A percentile compares a stretch with the other conserved stretches of the same genome.
Conservation (phyloP, 2,888 invertebrate genomes). For the Proisotoma minuta region DNA sequence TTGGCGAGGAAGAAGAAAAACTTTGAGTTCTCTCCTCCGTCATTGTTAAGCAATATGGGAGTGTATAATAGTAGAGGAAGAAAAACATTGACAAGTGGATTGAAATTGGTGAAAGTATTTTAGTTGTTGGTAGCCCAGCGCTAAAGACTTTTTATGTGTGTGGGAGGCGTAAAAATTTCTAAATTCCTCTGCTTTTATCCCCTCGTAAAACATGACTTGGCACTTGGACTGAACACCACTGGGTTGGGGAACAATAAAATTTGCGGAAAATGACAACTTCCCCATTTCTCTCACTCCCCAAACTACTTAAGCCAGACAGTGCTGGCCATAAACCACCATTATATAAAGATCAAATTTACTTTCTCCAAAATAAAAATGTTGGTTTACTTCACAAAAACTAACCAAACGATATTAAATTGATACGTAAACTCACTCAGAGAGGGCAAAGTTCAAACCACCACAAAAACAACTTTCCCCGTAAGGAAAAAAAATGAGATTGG, state of each 20-base stretch:
- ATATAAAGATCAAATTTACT: not conserved
- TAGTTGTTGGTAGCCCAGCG: constrained; percentile 22
- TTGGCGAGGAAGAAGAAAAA: not conserved
- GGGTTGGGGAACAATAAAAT: constrained; percentile 30
- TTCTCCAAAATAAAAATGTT: no score
- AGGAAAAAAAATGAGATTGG: no score
- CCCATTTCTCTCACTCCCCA: not conserved
- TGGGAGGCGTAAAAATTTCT: constrained; percentile 37
- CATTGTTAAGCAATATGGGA: no score
- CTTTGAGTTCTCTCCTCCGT: not conserved
- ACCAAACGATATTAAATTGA: no score
- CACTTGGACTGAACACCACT: constrained; percentile 20
- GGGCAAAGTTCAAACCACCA: no score
- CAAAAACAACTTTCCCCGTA: no score
- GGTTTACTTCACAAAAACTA: no score
- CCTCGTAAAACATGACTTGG: constrained; percentile 37
- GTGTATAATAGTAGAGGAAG: not conserved
- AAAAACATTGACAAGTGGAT: constrained; percentile 5
- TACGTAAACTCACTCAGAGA: no score
- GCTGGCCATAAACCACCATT: not conserved
- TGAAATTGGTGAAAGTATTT: constrained; percentile 20
- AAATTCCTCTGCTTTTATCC: constrained; percentile 34
- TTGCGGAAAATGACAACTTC: constrained; percentile 30
- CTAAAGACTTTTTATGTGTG: constrained; percentile 30
- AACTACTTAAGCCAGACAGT: not conserved